A percentile compares a stretch with the other conserved stretches of the same genome.
These are phyloP conservation scores for Egretta garzetta DNA, from an alignment of 2,113 vertebrate genomes.

Conservation along the genomic window DNA sequence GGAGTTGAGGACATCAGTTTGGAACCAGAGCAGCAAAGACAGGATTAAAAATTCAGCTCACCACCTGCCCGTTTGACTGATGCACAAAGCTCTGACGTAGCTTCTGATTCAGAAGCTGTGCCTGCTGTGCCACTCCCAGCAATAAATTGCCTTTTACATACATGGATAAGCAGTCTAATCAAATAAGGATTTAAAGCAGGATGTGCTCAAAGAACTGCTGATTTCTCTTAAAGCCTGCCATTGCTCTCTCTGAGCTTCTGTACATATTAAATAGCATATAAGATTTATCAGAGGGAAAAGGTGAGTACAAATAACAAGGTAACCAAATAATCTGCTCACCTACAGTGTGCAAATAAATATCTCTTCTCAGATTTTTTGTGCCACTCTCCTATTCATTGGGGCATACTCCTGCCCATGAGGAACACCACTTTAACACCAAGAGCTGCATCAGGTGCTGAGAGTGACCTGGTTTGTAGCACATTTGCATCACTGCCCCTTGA, in stretches of 20 bases:
- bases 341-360: neutral
- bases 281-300: neutral
- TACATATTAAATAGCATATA: neutral
- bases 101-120: neutral
- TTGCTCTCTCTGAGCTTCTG: neutral
- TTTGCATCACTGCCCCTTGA: neutral
- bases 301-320: neutral
- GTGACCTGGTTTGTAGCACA: neutral
- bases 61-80: neutral
- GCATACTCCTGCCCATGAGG: neutral
- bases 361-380: neutral
- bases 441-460: neutral
- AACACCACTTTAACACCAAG: neutral
- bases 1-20: neutral
- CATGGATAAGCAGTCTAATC: conserved; percentile 31
- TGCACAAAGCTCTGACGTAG: neutral
- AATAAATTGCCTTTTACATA: conserved; percentile 40
- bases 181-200: conserved; percentile 41
- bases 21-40: neutral
- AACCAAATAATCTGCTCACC: neutral
- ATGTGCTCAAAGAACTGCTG: neutral
- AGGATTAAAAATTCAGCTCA: conserved; percentile 34
- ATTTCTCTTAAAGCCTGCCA: neutral
- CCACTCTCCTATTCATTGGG: neutral
- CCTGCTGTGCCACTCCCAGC: conserved; percentile 3